Evolutionary conservation across 2,113 vertebrate genomes (phyloP).

Genomic region (Scortum barcoo): DNA sequence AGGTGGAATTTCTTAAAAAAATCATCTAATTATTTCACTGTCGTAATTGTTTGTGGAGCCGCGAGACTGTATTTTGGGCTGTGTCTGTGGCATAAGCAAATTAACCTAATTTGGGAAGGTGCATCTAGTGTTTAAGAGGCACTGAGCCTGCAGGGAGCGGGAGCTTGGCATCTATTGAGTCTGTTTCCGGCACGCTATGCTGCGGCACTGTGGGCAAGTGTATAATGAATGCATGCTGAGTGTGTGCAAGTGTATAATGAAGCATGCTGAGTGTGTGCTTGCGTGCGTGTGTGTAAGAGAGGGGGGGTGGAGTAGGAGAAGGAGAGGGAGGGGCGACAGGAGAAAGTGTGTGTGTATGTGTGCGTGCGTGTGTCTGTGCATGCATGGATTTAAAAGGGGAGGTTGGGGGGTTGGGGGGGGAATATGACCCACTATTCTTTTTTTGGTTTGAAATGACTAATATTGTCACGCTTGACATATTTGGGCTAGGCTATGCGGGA

Average conservation of each 20-base stretch:
- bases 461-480: conserved; percentile 75
- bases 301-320: conserved; percentile 31
- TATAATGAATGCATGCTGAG: conserved; percentile 80
- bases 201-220: conserved; percentile 82
- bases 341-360: conserved; percentile 43
- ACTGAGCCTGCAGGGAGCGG: conserved; percentile 73
- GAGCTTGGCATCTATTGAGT: conserved; percentile 78
- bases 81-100: conserved; percentile 62
- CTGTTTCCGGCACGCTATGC: conserved; percentile 83
- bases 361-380: conserved; percentile 39
- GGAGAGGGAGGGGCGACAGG: conserved; percentile 42
- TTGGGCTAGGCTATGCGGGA: conserved; percentile 53
- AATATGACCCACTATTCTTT: conserved; percentile 71
- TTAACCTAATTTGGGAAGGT: conserved; percentile 79
- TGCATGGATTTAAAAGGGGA: conserved; percentile 55
- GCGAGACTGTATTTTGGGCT: conserved; percentile 52
- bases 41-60: conserved; percentile 30
- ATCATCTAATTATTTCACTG: conserved; percentile 31
- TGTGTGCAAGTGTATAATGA: conserved; percentile 82
- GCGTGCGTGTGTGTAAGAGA: conserved; percentile 56
- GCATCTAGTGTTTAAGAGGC: conserved; percentile 75
- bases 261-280: conserved; percentile 76
- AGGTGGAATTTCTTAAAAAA: neutral
- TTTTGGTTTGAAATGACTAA: conserved; percentile 73
- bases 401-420: conserved; percentile 45